Conservation (phyloP, 2,113 vertebrate genomes). For the Campylomormyrus tamandua region DNA sequence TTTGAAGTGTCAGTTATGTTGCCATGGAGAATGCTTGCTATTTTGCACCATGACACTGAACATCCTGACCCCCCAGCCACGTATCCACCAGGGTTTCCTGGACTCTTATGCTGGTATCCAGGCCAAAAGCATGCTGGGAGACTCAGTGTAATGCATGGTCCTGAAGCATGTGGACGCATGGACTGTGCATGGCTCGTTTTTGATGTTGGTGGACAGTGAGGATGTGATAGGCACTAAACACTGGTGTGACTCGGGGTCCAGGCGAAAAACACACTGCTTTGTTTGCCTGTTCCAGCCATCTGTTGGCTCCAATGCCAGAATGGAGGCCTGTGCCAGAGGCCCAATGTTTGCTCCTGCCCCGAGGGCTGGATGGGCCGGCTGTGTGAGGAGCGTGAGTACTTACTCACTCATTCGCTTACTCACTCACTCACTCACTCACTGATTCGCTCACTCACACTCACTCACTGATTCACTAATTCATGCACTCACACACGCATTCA, state of each 20-base stretch:
- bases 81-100: not conserved
- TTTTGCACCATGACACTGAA: not conserved
- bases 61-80: not conserved
- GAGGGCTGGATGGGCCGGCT: slow-evolving; percentile 95
- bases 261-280: slow-evolving; percentile 13
- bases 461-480: not conserved
- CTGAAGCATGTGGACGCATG: slow-evolving; percentile 3
- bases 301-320: slow-evolving; percentile 92
- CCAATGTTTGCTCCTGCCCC: slow-evolving; percentile 82
- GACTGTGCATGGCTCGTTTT: not conserved
- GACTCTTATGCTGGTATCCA: not conserved
- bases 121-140: not conserved
- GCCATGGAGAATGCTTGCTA: not conserved
- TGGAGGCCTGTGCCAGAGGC: slow-evolving; percentile 83
- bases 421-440: not conserved
- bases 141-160: not conserved
- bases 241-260: not conserved
- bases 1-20: not conserved
- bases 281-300: slow-evolving; percentile 64
- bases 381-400: slow-evolving; percentile 87
- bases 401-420: not conserved
- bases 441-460: not conserved
- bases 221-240: not conserved
- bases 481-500: not conserved
- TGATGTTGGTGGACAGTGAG: not conserved